phyloP scores from a whole-genome alignment of 2,113 vertebrate genomes.

The Muntiacus muntjak region DNA sequence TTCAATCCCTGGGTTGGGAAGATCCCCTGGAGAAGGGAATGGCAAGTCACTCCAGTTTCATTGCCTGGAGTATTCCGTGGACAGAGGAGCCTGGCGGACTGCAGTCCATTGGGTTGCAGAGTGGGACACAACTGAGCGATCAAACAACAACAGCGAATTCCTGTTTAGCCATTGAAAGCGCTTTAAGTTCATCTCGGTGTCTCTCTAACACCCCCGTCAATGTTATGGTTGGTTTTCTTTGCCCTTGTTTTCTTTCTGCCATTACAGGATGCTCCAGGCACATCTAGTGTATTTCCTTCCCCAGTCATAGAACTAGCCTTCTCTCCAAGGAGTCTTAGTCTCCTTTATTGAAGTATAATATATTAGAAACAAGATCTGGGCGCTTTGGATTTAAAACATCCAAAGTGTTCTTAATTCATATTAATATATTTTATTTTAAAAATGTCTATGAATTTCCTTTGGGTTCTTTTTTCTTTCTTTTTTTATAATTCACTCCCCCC shows the following conservation, averaged over 20 bases:
- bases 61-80: not conserved
- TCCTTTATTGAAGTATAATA: not conserved
- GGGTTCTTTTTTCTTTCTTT: not conserved
- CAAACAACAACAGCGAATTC: rapidly evolving
- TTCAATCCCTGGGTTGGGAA: not conserved
- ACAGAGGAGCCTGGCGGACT: not conserved
- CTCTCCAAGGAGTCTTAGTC: not conserved
- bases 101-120: not conserved
- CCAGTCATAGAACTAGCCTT: not conserved
- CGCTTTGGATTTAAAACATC: not conserved
- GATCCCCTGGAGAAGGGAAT: not conserved
- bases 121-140: not conserved
- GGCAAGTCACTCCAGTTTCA: not conserved
- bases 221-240: not conserved
- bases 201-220: not conserved
- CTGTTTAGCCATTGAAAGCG: not conserved
- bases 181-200: not conserved
- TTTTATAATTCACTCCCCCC: not conserved
- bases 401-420: not conserved
- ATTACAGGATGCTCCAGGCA: not conserved
- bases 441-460: not conserved
- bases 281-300: not conserved
- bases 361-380: not conserved
- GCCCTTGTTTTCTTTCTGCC: not conserved
- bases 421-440: not conserved